Evolutionary conservation across 2,113 vertebrate genomes (phyloP), one percentile per base, ranked within the genome.

Genomic region (Eretmochelys imbricata): DNA sequence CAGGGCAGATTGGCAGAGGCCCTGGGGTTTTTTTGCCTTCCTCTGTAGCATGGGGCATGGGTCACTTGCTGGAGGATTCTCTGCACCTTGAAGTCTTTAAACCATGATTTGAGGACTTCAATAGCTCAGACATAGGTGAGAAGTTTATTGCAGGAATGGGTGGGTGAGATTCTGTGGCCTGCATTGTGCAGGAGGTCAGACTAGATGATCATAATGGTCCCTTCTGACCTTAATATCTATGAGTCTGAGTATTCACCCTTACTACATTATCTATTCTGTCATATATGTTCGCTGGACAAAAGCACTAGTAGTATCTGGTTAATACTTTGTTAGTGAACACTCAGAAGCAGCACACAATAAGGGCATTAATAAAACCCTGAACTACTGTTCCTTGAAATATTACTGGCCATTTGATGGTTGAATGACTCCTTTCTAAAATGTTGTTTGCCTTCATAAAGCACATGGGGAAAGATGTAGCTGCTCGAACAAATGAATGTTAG

Each of bases 391-490:
- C 76, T 93, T 75, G 53, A 87, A 89, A 31, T 94, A 80, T 84
- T 84, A 92, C 50, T 85, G 65, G 13, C 94, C 19, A 87, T 86
- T 75, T 94, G 82, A 35, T 29, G 82, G 86, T 49, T 87, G 16
- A 59, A 91, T 87, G 31, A 25, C 24, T 92, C 84, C 24, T 10
- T 49, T 93, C 31, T 85, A 7, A 35, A 85, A 31, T 75, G 62
- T 22, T 80, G 35, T 50, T 95, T 53, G 90, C 83, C 94, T 95
- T 94, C 48, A 13, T 17, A 83, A 92, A 75, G 48, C 80, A 89
- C 75, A n/a, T 48, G 88, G 95, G 92, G 89, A 95, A 48, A 48
- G 11, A 92, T 75, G 89, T 59, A 93, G 59, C 94, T 91, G 87
- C 82, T 95, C 85, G 85, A 91, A 72, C 65, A 72, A 84, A 53